Percentiles rank a stretch among this genome's conserved stretches.
Conservation (phyloP, 2,113 vertebrate genomes). For the Nannobrachium achirus region DNA sequence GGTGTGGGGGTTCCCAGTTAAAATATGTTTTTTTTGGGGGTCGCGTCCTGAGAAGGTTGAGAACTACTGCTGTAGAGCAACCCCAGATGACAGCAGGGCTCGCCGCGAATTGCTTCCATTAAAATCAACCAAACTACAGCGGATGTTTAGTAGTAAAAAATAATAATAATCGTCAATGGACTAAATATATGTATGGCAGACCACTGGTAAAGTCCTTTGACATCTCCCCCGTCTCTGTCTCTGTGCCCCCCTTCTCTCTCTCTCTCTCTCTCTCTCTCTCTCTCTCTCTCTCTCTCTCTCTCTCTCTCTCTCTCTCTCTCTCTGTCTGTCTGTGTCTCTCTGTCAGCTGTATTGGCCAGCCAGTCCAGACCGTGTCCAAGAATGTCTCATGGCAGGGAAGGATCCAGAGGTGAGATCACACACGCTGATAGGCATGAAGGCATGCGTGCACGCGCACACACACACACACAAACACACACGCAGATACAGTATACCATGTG, state of each 20-base stretch:
- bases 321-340: constrained; percentile 18
- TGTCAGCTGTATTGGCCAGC: constrained; percentile 82
- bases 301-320: constrained; percentile 14
- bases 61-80: too few relatives aligned
- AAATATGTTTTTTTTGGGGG: too few relatives aligned
- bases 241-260: background rate
- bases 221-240: too few relatives aligned
- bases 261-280: background rate
- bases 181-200: too few relatives aligned
- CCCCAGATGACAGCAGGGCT: too few relatives aligned
- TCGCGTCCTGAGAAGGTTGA: too few relatives aligned
- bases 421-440: constrained; percentile 19
- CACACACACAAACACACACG: constrained; percentile 6
- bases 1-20: too few relatives aligned
- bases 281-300: constrained; percentile 6
- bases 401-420: constrained; percentile 75
- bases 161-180: too few relatives aligned
- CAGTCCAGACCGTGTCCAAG: constrained; percentile 78
- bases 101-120: too few relatives aligned
- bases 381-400: constrained; percentile 85
- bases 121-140: too few relatives aligned
- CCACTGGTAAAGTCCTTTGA: too few relatives aligned
- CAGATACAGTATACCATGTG: background rate
- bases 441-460: constrained; percentile 11
- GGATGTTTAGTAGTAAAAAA: too few relatives aligned